Evolutionary conservation across 2,113 vertebrate genomes (phyloP).

Genomic region (Gopherus evgoodei): DNA sequence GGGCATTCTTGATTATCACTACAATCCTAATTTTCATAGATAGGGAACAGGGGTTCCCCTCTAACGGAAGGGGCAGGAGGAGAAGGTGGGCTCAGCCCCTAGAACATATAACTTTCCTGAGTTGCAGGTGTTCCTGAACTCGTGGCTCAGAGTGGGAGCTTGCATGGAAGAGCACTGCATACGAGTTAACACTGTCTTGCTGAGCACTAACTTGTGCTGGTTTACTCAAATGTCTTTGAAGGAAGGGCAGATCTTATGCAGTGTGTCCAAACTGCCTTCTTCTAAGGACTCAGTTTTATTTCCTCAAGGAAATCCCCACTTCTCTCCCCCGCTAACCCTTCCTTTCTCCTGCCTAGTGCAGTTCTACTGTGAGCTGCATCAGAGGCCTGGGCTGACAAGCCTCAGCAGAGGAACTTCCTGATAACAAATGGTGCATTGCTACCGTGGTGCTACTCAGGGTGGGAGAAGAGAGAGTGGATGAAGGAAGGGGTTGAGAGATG

Average conservation of each 20-base stretch:
- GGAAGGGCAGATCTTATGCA: not conserved
- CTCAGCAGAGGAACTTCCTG: not conserved
- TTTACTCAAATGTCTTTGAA: not conserved
- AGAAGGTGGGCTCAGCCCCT: not conserved
- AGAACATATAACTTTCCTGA: not conserved
- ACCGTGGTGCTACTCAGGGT: not conserved
- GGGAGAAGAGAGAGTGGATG: not conserved
- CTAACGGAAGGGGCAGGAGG: not conserved
- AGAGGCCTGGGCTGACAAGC: not conserved
- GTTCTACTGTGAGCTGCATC: not conserved
- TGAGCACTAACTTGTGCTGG: not conserved
- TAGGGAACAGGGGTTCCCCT: not conserved
- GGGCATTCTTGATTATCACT: too few relatives aligned
- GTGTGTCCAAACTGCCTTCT: not conserved
- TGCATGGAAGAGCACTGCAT: not conserved
- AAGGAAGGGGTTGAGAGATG: fast-evolving
- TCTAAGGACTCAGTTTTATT: not conserved
- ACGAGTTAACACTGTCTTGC: not conserved
- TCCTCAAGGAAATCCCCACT: not conserved
- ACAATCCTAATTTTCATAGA: not conserved
- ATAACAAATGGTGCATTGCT: not conserved
- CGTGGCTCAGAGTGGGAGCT: not conserved
- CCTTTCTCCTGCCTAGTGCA: not conserved
- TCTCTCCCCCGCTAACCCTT: not conserved
- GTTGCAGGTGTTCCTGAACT: not conserved